These are phyloP conservation scores for Agriotes lineatus DNA, from an alignment of 2,888 invertebrate species.

Conservation along the genomic window DNA sequence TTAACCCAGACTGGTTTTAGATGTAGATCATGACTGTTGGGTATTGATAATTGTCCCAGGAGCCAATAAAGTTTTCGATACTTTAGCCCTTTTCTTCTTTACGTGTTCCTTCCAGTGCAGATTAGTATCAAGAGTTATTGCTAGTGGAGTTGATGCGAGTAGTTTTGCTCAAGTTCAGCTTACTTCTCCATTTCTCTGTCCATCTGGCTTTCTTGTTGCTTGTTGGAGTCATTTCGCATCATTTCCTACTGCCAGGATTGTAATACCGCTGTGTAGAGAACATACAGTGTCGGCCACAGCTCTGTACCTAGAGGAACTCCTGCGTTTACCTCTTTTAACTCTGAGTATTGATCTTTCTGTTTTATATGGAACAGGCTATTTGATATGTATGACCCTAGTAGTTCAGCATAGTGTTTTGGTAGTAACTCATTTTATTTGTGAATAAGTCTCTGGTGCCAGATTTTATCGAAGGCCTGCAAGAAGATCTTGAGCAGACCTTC, in stretches of 20 bases:
- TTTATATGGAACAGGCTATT: background rate
- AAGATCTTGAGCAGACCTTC: background rate
- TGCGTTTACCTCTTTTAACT: background rate
- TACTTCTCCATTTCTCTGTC: too few species aligned
- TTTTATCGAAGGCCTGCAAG: background rate
- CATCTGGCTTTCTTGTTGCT: background rate
- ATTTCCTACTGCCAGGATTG: background rate
- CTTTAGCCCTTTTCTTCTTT: too few species aligned
- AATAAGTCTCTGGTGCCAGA: background rate
- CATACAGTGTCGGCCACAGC: background rate
- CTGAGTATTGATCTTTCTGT: background rate
- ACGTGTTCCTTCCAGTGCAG: too few species aligned
- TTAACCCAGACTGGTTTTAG: too few species aligned
- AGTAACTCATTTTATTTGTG: background rate
- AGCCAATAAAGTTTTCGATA: too few species aligned
- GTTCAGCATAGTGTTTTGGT: background rate
- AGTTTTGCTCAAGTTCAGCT: too few species aligned
- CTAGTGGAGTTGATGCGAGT: too few species aligned
- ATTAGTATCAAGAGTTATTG: too few species aligned
- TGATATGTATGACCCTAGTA: background rate
- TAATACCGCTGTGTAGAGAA: background rate
- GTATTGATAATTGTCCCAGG: too few species aligned
- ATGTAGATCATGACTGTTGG: too few species aligned
- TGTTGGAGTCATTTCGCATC: background rate
- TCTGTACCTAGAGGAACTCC: background rate